These are phyloP conservation scores for Hypotaenidia philippensis DNA, from an alignment of 2,797 vertebrate species.

Conservation along the genomic window DNA sequence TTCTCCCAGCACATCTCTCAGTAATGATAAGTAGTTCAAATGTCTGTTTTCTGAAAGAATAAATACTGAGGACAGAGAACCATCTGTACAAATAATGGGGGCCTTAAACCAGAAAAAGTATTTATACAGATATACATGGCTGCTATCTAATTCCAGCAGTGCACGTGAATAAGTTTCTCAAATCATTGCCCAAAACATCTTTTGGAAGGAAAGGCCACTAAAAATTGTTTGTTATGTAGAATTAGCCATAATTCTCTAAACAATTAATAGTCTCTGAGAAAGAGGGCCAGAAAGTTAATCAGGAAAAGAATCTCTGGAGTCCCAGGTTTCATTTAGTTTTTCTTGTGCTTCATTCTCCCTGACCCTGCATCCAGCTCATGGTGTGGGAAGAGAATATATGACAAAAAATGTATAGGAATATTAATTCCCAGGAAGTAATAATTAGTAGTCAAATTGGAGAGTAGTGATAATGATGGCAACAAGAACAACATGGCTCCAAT, in stretches of 20 bases:
- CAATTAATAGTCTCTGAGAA: not conserved
- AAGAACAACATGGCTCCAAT: accelerated
- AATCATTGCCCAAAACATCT: not conserved
- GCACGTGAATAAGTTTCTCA: not conserved
- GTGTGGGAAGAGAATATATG: not conserved
- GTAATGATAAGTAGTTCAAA: not conserved
- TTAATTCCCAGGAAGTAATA: conserved; percentile 12
- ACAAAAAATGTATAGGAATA: not conserved
- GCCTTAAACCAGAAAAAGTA: not conserved
- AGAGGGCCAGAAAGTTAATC: not conserved
- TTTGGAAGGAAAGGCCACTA: not conserved
- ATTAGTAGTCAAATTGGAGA: not conserved
- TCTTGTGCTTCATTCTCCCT: not conserved
- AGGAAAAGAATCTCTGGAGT: not conserved
- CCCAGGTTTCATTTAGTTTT: not conserved
- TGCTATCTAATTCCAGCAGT: not conserved
- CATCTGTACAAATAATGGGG: not conserved
- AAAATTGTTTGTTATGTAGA: not conserved
- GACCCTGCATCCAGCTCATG: not conserved
- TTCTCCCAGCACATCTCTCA: not conserved
- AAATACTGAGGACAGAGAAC: not conserved
- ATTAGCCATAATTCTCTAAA: not conserved
- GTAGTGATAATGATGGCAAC: not conserved
- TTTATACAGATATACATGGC: not conserved
- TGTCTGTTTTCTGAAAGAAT: not conserved